Conservation (phyloP, 2,888 invertebrate genomes). For the Diplolepis rosae region DNA sequence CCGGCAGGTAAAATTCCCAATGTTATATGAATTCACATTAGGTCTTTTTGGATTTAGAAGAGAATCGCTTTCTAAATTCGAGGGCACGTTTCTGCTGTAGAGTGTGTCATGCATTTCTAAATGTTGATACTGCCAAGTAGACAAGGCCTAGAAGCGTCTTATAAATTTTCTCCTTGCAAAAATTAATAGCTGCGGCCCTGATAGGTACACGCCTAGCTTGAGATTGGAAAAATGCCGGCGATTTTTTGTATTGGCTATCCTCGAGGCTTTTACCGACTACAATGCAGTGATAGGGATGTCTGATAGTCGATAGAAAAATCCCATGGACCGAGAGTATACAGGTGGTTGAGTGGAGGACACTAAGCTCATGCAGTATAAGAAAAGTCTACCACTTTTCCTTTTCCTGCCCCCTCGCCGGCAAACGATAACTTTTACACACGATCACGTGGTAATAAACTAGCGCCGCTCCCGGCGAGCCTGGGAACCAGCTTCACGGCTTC, state of each 20-base stretch:
- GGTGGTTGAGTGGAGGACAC: conserved; percentile 17
- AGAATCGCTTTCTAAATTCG: too few relatives aligned
- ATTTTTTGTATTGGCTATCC: conserved; percentile 12
- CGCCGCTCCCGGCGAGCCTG: conserved; percentile 57
- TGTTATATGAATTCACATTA: too few relatives aligned
- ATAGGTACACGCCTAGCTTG: neutral
- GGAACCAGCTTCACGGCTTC: conserved; percentile 56
- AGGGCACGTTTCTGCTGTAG: too few relatives aligned
- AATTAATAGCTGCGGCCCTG: conserved; percentile 6
- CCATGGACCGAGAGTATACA: conserved; percentile 19
- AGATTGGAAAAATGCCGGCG: neutral
- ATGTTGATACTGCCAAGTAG: too few relatives aligned
- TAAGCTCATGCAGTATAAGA: conserved; percentile 34
- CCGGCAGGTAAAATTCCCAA: too few relatives aligned
- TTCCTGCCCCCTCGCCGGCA: conserved; percentile 12
- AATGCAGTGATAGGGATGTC: conserved; percentile 31
- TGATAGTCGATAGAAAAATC: conserved; percentile 18
- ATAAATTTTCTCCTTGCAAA: neutral
- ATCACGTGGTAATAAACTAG: conserved; percentile 61
- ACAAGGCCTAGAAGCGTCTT: neutral
- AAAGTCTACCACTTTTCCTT: conserved; percentile 31
- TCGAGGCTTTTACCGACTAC: conserved; percentile 31
- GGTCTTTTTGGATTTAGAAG: too few relatives aligned
- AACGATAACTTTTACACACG: conserved; percentile 55
- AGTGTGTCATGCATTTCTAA: too few relatives aligned